Percentiles rank a stretch among this genome's conserved stretches.
These are phyloP conservation scores for Cirrhinus mrigala DNA, from an alignment of 2,797 vertebrate species.

Conservation along the genomic window DNA sequence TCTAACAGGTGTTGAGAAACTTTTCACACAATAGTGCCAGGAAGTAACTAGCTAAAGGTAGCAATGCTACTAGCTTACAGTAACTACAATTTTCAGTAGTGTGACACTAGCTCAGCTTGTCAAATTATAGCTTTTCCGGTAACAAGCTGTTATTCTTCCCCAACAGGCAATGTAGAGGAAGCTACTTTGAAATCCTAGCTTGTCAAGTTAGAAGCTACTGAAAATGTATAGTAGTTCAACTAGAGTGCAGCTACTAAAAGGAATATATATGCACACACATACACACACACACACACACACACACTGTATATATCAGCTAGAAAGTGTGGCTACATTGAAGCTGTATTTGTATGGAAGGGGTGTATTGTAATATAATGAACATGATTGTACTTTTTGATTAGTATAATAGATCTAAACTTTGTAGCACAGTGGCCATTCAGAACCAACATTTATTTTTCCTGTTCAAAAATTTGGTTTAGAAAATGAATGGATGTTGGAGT, in stretches of 20 bases:
- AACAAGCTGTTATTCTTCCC: not conserved
- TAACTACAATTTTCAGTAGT: not conserved
- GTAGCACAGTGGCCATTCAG: no score
- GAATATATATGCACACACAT: no score
- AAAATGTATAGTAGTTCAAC: not conserved
- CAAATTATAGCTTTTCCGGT: slow-evolving; percentile 8
- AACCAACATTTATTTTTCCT: no score
- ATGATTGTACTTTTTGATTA: not conserved
- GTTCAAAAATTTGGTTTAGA: no score
- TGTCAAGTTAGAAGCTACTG: slow-evolving; percentile 7
- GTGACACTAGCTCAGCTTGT: not conserved
- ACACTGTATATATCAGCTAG: not conserved
- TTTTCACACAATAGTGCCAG: not conserved
- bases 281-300: no score
- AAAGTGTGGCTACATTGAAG: not conserved
- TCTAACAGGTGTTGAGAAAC: slow-evolving; percentile 16
- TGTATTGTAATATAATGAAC: not conserved
- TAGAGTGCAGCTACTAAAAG: not conserved
- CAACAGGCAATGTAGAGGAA: not conserved
- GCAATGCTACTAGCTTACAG: not conserved
- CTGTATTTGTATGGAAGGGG: not conserved
- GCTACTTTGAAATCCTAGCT: not conserved
- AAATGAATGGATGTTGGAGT: no score
- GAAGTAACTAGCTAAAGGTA: slow-evolving; percentile 6
- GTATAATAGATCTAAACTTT: not conserved